These are phyloP conservation scores for Alviniconcha marisindica DNA, from an alignment of 1,140 invertebrate genomes.

Conservation along the genomic window DNA sequence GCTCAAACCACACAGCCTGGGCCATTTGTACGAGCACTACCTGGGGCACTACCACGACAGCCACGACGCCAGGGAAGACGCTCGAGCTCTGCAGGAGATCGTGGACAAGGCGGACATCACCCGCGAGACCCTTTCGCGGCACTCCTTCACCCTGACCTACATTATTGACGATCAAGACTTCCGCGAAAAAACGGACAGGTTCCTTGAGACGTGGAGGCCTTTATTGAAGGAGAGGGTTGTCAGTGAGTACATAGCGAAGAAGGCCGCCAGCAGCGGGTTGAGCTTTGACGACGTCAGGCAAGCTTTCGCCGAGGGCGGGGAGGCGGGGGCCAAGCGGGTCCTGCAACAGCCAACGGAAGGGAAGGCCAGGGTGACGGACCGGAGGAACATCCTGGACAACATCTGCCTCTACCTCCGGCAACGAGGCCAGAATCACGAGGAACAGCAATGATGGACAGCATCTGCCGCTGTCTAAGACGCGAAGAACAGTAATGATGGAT, in stretches of 20 bases:
- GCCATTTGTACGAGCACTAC: background rate
- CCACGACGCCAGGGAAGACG: constrained; percentile 20
- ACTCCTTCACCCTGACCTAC: background rate
- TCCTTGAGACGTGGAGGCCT: background rate
- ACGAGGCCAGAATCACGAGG: too few species aligned
- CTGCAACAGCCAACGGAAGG: background rate
- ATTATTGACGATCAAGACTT: background rate
- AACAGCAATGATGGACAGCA: too few species aligned
- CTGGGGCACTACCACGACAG: background rate
- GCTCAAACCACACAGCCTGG: background rate
- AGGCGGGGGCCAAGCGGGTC: background rate
- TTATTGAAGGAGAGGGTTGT: background rate
- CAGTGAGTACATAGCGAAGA: background rate
- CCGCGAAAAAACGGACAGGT: background rate
- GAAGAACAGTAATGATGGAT: too few species aligned
- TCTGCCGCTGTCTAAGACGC: too few species aligned
- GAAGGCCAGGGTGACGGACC: background rate
- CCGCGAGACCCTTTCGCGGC: background rate
- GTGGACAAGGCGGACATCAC: background rate
- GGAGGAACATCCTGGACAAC: background rate
- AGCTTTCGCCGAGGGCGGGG: background rate
- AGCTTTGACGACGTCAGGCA: background rate
- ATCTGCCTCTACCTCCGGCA: background rate
- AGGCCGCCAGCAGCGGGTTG: background rate
- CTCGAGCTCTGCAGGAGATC: background rate